These are phyloP conservation scores for Brachirus orientalis DNA, from an alignment of 2,113 vertebrate species.

Conservation along the genomic window DNA sequence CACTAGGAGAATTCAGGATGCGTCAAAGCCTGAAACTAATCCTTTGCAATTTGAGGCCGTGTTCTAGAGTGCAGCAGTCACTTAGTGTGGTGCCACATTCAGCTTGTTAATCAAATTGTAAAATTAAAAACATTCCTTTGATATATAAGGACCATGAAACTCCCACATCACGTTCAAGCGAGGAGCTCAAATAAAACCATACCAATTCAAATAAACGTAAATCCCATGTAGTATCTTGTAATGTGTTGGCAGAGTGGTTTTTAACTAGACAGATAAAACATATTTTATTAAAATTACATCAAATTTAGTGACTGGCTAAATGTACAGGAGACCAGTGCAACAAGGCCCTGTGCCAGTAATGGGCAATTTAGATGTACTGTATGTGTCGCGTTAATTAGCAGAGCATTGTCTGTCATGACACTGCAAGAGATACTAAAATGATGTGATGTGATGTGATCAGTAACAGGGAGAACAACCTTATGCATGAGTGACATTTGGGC, in stretches of 20 bases:
- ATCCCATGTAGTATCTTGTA: conserved; percentile 31
- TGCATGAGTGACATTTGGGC: too few relatives aligned
- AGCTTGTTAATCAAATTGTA: conserved; percentile 27
- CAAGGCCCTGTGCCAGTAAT: too few relatives aligned
- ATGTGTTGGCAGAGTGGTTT: conserved; percentile 44
- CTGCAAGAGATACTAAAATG: too few relatives aligned
- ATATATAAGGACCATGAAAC: conserved; percentile 26
- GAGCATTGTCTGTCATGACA: too few relatives aligned
- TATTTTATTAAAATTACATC: conserved; percentile 31
- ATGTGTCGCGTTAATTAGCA: too few relatives aligned
- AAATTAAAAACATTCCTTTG: conserved; percentile 22
- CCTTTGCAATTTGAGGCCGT: conserved; percentile 26
- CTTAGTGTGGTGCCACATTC: conserved; percentile 3
- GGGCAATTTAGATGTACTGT: too few relatives aligned
- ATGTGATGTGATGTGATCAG: too few relatives aligned
- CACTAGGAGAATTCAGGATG: conserved; percentile 31
- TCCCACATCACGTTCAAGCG: conserved; percentile 12
- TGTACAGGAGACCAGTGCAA: too few relatives aligned
- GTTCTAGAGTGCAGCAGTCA: conserved; percentile 22
- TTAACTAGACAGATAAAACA: conserved; percentile 25
- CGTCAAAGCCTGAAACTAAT: conserved; percentile 42
- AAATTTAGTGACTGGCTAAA: too few relatives aligned
- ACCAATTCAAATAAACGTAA: conserved; percentile 29
- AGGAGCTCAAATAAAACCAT: conserved; percentile 28
- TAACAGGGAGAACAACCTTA: too few relatives aligned